Conservation (phyloP, 2,797 vertebrate genomes). For the Mormyrus hasselquistii region DNA sequence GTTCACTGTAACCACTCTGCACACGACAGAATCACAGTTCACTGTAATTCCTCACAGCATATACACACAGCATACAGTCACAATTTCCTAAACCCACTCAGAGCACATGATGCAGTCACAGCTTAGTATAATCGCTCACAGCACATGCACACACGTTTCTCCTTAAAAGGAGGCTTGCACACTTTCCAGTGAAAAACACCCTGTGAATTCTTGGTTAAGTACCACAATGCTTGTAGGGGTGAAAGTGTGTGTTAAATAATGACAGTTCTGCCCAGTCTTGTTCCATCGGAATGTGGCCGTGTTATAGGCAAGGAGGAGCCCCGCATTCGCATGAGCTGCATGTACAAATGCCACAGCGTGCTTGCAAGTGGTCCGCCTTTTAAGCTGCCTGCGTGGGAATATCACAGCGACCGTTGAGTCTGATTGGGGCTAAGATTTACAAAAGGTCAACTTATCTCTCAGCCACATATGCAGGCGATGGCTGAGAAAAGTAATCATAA, state of each 20-base stretch:
- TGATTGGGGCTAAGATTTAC: slow-evolving; percentile 73
- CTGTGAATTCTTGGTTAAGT: slow-evolving; percentile 42
- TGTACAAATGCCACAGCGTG: slow-evolving; percentile 51
- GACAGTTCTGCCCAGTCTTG: slow-evolving; percentile 53
- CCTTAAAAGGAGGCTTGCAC: neutral
- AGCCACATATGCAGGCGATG: slow-evolving; percentile 67
- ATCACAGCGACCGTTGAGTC: slow-evolving; percentile 74
- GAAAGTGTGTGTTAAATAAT: slow-evolving; percentile 45
- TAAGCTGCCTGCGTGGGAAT: slow-evolving; percentile 69
- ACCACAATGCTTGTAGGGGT: slow-evolving; percentile 34
- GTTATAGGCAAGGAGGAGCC: slow-evolving; percentile 30
- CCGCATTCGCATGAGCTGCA: slow-evolving; percentile 45
- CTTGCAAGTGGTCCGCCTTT: slow-evolving; percentile 47
- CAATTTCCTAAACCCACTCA: neutral
- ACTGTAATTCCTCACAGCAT: neutral
- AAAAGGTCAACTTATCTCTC: slow-evolving; percentile 83
- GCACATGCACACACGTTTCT: neutral
- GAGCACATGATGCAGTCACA: neutral
- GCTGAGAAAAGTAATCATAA: slow-evolving; percentile 59
- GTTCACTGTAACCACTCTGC: neutral
- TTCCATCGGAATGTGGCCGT: slow-evolving; percentile 48
- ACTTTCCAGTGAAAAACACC: slow-evolving; percentile 9
- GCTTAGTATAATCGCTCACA: neutral
- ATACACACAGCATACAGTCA: neutral
- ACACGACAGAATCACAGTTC: neutral